Percentiles rank a stretch among this genome's conserved stretches.
Conservation (phyloP, 2,888 invertebrate genomes). For the Pachydiplax longipennis region DNA sequence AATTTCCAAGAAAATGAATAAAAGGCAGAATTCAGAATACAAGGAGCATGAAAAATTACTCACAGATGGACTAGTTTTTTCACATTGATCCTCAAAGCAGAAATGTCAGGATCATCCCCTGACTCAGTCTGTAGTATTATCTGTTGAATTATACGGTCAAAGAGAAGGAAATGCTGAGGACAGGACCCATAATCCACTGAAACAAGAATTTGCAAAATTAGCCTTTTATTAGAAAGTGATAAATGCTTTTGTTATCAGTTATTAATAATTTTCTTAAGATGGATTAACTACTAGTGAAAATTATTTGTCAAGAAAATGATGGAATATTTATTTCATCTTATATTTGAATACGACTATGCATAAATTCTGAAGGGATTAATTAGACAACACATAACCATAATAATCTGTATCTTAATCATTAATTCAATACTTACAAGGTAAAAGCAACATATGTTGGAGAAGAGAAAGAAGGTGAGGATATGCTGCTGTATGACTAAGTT, state of each 20-base stretch:
- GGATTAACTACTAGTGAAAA: background rate
- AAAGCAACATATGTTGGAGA: constrained; percentile 83
- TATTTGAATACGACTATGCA: constrained; percentile 49
- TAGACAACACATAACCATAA: background rate
- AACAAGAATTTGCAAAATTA: constrained; percentile 50
- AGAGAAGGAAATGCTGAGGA: constrained; percentile 91
- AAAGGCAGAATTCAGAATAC: background rate
- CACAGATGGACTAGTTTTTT: constrained; percentile 84
- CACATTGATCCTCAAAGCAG: constrained; percentile 88
- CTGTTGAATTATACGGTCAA: constrained; percentile 94
- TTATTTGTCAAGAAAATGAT: background rate
- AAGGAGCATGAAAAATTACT: constrained; percentile 52
- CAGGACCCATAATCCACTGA: constrained; percentile 85
- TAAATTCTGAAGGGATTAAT: constrained; percentile 49
- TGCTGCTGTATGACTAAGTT: constrained; percentile 89
- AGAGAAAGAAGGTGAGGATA: constrained; percentile 92
- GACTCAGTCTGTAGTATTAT: constrained; percentile 80
- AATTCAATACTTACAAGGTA: constrained; percentile 71
- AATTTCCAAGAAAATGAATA: background rate
- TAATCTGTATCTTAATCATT: background rate
- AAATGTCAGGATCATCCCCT: constrained; percentile 81
- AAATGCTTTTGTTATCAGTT: too few species aligned
- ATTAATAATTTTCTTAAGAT: background rate
- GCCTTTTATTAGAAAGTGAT: background rate
- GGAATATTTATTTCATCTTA: background rate